These are phyloP conservation scores for Heterotis niloticus DNA, from an alignment of 2,113 vertebrate genomes.

Conservation along the genomic window DNA sequence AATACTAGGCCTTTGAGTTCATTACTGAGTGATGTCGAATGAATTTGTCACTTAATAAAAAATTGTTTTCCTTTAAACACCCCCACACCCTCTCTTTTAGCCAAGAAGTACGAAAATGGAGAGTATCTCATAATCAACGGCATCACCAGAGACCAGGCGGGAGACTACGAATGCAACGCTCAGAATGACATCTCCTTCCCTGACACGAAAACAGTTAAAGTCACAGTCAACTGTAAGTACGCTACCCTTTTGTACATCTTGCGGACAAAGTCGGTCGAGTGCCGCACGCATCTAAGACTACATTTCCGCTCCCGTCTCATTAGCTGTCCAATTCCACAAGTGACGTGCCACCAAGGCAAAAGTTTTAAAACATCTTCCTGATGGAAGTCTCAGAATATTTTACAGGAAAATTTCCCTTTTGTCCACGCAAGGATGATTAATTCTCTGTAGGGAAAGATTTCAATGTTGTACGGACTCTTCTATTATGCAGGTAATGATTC, in stretches of 20 bases:
- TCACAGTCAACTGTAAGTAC: conserved; percentile 97
- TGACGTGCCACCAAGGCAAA: conserved; percentile 38
- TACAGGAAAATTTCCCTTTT: conserved; percentile 72
- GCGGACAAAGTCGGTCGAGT: not conserved
- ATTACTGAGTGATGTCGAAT: not conserved
- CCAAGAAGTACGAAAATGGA: conserved; percentile 86
- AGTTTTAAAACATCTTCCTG: conserved; percentile 40
- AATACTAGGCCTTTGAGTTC: not conserved
- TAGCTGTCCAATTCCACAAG: conserved; percentile 27
- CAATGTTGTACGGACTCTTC: conserved; percentile 67
- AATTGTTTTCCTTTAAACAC: conserved; percentile 19
- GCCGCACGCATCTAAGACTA: not conserved
- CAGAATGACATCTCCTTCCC: conserved; percentile 90
- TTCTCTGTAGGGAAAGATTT: conserved; percentile 65
- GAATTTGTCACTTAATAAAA: not conserved
- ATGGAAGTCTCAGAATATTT: conserved; percentile 66
- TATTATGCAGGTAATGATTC: conserved; percentile 79
- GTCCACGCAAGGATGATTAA: conserved; percentile 66
- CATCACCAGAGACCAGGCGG: conserved; percentile 91
- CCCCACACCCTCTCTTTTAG: conserved; percentile 57
- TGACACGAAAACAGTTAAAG: conserved; percentile 87
- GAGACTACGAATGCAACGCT: conserved; percentile 92
- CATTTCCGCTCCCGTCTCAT: conserved; percentile 21
- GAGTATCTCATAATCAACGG: conserved; percentile 94
- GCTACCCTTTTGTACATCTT: conserved; percentile 33